Evolutionary conservation across 2,797 vertebrate species (phyloP).

Genomic region (Premnoplex brunnescens): DNA sequence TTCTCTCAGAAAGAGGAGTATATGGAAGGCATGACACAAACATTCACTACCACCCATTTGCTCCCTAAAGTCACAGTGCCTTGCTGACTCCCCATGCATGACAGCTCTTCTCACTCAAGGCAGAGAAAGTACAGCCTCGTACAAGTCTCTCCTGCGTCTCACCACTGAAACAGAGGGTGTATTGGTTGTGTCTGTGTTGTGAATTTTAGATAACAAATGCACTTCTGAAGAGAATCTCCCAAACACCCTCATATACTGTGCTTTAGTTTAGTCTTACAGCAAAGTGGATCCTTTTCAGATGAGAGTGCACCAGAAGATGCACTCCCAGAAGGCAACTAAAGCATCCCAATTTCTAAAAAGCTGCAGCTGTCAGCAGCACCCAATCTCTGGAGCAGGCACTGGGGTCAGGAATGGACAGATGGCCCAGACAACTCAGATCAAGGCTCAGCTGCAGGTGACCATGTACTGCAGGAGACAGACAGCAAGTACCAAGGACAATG

Average conservation of each 20-base stretch:
- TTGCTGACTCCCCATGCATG: accelerated
- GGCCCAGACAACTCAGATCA: background rate
- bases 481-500: background rate
- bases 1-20: background rate
- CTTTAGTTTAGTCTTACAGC: background rate
- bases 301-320: background rate
- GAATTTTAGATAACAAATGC: background rate
- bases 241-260: background rate
- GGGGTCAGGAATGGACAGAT: background rate
- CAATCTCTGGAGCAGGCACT: background rate
- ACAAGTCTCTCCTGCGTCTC: background rate
- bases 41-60: background rate
- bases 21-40: background rate
- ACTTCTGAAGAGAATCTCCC: background rate
- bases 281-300: background rate
- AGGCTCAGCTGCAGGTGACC: background rate
- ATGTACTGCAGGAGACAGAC: accelerated
- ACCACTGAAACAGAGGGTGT: background rate
- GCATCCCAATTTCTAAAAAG: background rate
- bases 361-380: background rate
- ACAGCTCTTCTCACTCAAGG: background rate
- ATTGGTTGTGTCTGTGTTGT: background rate
- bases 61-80: background rate
- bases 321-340: background rate
- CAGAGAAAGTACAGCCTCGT: background rate